These are phyloP conservation scores for Rhynchophorus ferrugineus DNA, from an alignment of 1,140 invertebrate genomes.

Conservation along the genomic window DNA sequence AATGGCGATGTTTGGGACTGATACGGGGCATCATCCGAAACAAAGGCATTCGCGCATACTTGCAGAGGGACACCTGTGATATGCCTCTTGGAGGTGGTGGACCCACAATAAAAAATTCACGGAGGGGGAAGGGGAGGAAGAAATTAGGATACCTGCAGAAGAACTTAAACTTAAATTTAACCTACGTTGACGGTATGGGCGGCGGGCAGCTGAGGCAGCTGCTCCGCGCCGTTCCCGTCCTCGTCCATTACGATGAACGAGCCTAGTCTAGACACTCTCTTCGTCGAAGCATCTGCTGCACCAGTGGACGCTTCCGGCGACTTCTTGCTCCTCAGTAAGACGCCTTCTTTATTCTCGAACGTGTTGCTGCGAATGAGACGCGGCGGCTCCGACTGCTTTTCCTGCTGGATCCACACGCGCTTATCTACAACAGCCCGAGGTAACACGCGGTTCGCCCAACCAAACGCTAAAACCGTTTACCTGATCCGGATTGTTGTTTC, in stretches of 20 bases:
- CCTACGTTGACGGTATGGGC: background rate
- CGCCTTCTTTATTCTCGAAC: slow-evolving; percentile 29
- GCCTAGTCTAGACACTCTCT: slow-evolving; percentile 45
- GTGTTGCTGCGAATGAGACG: slow-evolving; percentile 28
- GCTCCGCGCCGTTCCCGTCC: slow-evolving; percentile 9
- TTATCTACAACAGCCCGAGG: slow-evolving; percentile 47
- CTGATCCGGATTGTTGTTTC: slow-evolving; percentile 48
- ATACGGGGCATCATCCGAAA: background rate
- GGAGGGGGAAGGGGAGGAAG: no score
- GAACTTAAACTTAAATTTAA: background rate
- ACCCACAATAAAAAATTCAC: no score
- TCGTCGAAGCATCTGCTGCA: slow-evolving; percentile 29
- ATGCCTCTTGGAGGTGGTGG: no score
- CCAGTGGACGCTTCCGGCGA: slow-evolving; percentile 9
- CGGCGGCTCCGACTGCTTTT: slow-evolving; percentile 19
- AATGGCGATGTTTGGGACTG: background rate
- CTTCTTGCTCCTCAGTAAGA: slow-evolving; percentile 30
- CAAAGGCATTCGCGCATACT: background rate
- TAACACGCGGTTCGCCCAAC: slow-evolving; percentile 22
- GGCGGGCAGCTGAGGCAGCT: background rate
- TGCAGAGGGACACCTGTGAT: background rate
- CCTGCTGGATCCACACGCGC: slow-evolving; percentile 52
- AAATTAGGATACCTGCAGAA: background rate
- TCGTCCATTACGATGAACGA: slow-evolving; percentile 41
- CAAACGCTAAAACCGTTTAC: background rate